Conservation (phyloP, 2,797 vertebrate species). For the Amblyraja radiata region DNA sequence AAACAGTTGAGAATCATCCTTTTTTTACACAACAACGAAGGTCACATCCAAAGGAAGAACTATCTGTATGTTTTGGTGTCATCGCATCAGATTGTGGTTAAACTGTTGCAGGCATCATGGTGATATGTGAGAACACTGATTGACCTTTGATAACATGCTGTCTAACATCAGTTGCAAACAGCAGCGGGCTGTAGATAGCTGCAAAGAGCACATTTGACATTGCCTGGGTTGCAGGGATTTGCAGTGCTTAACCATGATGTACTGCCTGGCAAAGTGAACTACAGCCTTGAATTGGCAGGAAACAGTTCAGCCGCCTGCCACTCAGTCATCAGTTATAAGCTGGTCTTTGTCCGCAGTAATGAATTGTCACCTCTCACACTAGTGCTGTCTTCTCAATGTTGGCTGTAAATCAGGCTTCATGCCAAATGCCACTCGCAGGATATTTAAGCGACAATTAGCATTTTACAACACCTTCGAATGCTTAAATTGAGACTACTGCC, state of each 20-base stretch:
- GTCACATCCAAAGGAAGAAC: not conserved
- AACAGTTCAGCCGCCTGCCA: slow-evolving; percentile 3
- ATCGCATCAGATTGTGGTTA: slow-evolving; percentile 24
- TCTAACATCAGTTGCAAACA: not conserved
- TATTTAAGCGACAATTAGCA: slow-evolving; percentile 29
- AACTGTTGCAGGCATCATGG: not conserved
- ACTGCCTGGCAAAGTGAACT: not conserved
- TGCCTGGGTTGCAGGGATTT: not conserved
- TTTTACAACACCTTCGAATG: slow-evolving; percentile 4
- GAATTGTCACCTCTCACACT: slow-evolving; percentile 3
- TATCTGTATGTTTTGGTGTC: not conserved
- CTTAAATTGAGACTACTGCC: not conserved
- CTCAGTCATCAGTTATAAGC: not conserved
- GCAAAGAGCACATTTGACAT: slow-evolving; percentile 1
- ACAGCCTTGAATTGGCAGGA: slow-evolving; percentile 32
- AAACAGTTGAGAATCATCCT: slow-evolving; percentile 22
- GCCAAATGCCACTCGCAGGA: not conserved
- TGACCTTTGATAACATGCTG: slow-evolving; percentile 3
- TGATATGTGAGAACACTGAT: slow-evolving; percentile 27
- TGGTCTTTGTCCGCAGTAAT: slow-evolving; percentile 5
- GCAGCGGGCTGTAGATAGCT: not conserved
- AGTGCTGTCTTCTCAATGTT: not conserved
- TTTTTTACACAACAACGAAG: not conserved
- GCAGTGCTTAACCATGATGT: slow-evolving; percentile 2
- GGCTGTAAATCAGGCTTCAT: not conserved